Base-by-base conservation (phyloP, 1,140 invertebrate genomes). In the Eumaeus atala region DNA sequence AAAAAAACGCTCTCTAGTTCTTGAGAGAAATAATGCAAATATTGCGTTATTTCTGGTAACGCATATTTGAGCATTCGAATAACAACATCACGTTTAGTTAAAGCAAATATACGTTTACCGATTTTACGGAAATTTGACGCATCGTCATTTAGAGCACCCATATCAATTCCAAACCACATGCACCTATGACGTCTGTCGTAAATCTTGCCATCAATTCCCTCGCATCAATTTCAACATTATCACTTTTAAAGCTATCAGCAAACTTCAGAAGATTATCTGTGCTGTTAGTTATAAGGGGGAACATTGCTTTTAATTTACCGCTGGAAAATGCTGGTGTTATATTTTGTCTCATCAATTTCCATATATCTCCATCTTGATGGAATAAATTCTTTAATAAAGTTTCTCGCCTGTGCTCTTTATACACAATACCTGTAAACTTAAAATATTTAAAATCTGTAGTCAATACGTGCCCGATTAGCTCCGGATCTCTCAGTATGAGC, bases 371-470 rank as follows among this genome's bases (percentile, higher is more conserved):
- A 44, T 61, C 51, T 9, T 21, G 28, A 10, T 44, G 17, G 33
- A 54, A 37, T 48, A 61, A 0, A 66, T 66, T 52, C 61, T 68
- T 51, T 61, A 74, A 58, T 65, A 82, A 34, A 51, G 67, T 66
- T 42, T 75, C 70, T 1, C 51, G 53, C 9, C 52, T 52, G n/a
- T 53, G 34, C 10, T 62, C 61, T 11, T 60, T 44, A 0, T 35
- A 21, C 33, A 62, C 56, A 0, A 70, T 9, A 2, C 67, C 70
- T 18, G 67, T 60, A 7, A 35, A 28, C 48, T 68, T 52, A 61
- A 92, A 91, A 59, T 85, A 3, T 12, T 37, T 52, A 18, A 52
- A 52, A 18, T 52, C 50, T 9, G 18, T 12, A 8, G 21, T 7
- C 36, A 52, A 12, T n/a, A 52, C 18, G n/a, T 52, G 17, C 9